Conservation (phyloP, 2,797 vertebrate genomes). For the Fratercula arctica region DNA sequence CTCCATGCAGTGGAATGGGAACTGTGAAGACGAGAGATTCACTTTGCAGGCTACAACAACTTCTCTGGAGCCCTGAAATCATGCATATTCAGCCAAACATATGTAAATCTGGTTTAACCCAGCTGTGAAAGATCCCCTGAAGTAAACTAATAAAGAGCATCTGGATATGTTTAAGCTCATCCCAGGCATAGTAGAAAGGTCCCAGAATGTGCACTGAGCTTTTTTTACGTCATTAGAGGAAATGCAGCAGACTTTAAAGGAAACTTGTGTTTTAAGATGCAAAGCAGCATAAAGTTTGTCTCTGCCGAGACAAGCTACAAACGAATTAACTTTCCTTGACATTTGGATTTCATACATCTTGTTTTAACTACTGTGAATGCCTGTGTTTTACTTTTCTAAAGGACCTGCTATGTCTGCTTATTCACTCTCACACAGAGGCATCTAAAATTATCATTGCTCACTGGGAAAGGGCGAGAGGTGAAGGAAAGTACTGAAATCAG, state of each 20-base stretch:
- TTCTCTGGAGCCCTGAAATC: not conserved
- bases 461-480: not conserved
- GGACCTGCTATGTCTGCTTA: not conserved
- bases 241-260: conserved; percentile 47
- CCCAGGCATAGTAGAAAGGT: conserved; percentile 18
- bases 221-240: conserved; percentile 46
- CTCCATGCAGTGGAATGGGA: not conserved
- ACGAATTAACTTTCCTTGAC: conserved; percentile 63
- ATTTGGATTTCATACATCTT: conserved; percentile 41
- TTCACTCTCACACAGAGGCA: not conserved
- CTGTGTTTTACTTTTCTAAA: conserved; percentile 20
- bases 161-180: conserved; percentile 39
- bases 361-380: conserved; percentile 36
- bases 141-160: conserved; percentile 42
- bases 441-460: conserved; percentile 10
- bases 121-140: conserved; percentile 38
- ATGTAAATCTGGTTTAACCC: conserved; percentile 39
- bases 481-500: conserved; percentile 13
- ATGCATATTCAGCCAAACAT: not conserved
- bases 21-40: not conserved
- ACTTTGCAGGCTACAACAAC: conserved; percentile 4
- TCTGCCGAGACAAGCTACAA: conserved; percentile 23
- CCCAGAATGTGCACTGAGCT: conserved; percentile 43
- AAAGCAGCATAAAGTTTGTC: conserved; percentile 38
- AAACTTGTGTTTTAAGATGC: conserved; percentile 52